Base-by-base conservation (phyloP, 2,113 vertebrate species). In the Paratilapia polleni region DNA sequence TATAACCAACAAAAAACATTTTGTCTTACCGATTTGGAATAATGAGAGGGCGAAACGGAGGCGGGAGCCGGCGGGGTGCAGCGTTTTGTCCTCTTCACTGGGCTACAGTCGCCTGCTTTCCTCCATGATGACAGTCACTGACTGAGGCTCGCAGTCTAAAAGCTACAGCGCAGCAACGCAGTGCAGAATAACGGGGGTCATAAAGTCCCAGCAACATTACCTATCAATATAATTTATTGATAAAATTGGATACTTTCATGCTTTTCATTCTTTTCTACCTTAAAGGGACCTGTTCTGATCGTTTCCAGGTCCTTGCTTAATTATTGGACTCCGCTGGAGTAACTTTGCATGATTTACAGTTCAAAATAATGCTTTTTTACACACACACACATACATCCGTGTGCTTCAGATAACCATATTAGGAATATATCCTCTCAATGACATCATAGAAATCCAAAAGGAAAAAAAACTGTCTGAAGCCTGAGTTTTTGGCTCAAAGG, bases 51-150 rank as follows among this genome's bases (percentile, higher is more conserved):
- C 1, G 17, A 38, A 56, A 34, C 31, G 10, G 81, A 61, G 5
- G 14, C 64, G 41, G 4, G 77, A 5, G 77, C 79, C 47, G 20
- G 76, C 75, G 59, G 38, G 66, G 9, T 49, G 83, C 41, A 8
- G 85, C 64, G 73, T 49, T 57, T 36, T 8, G 76, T 93, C 74
- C 77, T 89, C 81, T 89, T 91, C 82, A 90, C 87, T 92, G 64
- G 63, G 83, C 85, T 77, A 4, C 86, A 80, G 88, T 74, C 88
- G 78, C 76, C 83, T 90, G 91, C 88, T 81, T 64, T 84, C 94
- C 91, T 94, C 93, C 94, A 94, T 95, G 92, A 92, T 93, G 91
- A 90, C 63, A 57, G 81, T 84, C 89, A 86, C 83, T 64, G 81
- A 60, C 26, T 83, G 80, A 77, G 24, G 85, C 13, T 14, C 24